These are phyloP conservation scores for Nothoprocta perdicaria DNA, from an alignment of 2,113 vertebrate genomes.

Conservation along the genomic window DNA sequence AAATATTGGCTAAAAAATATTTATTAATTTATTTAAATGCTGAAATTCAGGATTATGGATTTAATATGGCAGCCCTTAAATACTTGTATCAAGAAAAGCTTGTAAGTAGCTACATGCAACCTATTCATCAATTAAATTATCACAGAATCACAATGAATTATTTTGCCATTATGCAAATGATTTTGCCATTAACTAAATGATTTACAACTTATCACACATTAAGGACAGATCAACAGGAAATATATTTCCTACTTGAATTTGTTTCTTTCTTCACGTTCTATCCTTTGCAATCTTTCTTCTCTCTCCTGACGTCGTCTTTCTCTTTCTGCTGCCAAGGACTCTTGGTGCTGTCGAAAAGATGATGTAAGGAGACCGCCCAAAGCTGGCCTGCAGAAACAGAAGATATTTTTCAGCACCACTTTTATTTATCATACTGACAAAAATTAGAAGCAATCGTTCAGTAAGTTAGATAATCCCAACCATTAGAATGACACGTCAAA, in stretches of 20 bases:
- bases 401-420: conserved; percentile 56
- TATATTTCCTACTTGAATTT: conserved; percentile 88
- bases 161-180: neutral
- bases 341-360: conserved; percentile 95
- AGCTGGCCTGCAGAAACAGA: conserved; percentile 76
- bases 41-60: neutral
- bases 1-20: neutral
- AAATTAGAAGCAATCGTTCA: conserved; percentile 14
- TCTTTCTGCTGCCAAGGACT: conserved; percentile 91
- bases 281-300: conserved; percentile 94
- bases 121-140: neutral
- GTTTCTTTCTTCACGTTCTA: conserved; percentile 94
- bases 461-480: conserved; percentile 9
- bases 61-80: neutral
- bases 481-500: neutral
- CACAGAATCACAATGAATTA: no score
- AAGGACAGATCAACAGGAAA: neutral
- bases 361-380: conserved; percentile 89
- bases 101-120: neutral
- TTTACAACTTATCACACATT: neutral
- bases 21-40: neutral
- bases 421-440: conserved; percentile 60
- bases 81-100: neutral
- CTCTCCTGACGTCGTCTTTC: conserved; percentile 90
- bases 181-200: neutral